Conservation (phyloP, 2,888 invertebrate genomes). For the Ganaspis brasiliensis region DNA sequence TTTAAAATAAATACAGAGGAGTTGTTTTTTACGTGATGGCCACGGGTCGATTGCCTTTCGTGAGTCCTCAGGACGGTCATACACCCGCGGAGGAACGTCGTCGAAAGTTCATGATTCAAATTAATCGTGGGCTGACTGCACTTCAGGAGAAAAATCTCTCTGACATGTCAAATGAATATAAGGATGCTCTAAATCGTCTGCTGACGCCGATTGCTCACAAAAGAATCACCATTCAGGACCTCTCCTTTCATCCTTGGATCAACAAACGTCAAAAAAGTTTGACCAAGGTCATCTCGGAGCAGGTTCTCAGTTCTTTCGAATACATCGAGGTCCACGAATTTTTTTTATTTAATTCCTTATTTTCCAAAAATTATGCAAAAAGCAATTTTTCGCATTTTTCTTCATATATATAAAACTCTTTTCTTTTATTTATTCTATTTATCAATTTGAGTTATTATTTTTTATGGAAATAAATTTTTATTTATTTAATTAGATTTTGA, state of each 20-base stretch:
- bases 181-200: constrained; percentile 82
- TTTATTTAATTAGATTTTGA: constrained; percentile 71
- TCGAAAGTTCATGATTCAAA: constrained; percentile 84
- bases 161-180: constrained; percentile 80
- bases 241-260: constrained; percentile 84
- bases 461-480: not conserved
- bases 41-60: constrained; percentile 87
- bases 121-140: constrained; percentile 85
- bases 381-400: no score
- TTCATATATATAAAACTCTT: no score
- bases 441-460: no score
- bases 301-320: constrained; percentile 71
- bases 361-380: no score
- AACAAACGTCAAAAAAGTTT: constrained; percentile 81
- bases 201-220: constrained; percentile 82
- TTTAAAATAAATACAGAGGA: constrained; percentile 81
- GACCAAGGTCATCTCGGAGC: constrained; percentile 82
- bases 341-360: no score
- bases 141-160: constrained; percentile 83
- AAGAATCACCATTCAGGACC: constrained; percentile 83
- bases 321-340: constrained; percentile 60
- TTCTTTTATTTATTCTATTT: no score
- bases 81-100: constrained; percentile 83
- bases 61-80: constrained; percentile 77
- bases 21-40: constrained; percentile 90